Percentiles rank a stretch among this genome's conserved stretches.
These are phyloP conservation scores for Pseudomyrmex gracilis DNA, from an alignment of 1,140 invertebrate species.

Conservation along the genomic window DNA sequence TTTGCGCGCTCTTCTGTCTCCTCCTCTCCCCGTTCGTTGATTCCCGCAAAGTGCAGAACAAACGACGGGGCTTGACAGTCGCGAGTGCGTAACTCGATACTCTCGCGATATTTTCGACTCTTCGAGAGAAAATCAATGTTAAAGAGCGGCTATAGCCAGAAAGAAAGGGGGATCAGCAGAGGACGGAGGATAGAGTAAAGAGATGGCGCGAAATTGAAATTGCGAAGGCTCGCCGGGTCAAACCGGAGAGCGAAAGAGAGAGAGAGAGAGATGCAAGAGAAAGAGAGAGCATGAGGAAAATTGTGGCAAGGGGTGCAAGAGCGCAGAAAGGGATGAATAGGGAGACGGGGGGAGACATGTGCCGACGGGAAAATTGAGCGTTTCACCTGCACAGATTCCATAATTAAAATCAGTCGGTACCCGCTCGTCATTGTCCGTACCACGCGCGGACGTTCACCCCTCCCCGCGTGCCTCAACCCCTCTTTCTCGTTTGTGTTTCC, in stretches of 20 bases:
- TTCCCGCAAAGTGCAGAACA: constrained; percentile 36
- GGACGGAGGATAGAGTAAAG: neutral
- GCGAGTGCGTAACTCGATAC: constrained; percentile 54
- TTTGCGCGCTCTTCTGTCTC: constrained; percentile 14
- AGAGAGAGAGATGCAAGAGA: neutral
- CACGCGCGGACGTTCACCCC: constrained; percentile 22
- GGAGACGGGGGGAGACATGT: constrained; percentile 33
- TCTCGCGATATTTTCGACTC: constrained; percentile 47
- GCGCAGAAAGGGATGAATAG: neutral
- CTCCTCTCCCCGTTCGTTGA: neutral
- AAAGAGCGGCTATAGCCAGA: constrained; percentile 28
- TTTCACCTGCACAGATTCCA: constrained; percentile 72
- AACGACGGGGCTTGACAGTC: constrained; percentile 48
- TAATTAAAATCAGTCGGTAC: constrained; percentile 79
- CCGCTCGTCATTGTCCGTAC: constrained; percentile 67
- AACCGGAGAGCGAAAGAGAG: constrained; percentile 4
- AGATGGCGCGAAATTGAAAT: constrained; percentile 57
- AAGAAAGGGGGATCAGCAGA: neutral
- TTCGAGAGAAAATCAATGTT: constrained; percentile 56
- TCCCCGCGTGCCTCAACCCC: neutral
- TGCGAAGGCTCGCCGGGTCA: neutral
- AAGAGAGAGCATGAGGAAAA: neutral
- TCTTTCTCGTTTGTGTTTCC: neutral
- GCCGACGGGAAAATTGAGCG: constrained; percentile 66
- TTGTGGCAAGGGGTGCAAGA: too few relatives aligned